phyloP scores from a whole-genome alignment of 2,888 invertebrate species.

The Acleris laterana region DNA sequence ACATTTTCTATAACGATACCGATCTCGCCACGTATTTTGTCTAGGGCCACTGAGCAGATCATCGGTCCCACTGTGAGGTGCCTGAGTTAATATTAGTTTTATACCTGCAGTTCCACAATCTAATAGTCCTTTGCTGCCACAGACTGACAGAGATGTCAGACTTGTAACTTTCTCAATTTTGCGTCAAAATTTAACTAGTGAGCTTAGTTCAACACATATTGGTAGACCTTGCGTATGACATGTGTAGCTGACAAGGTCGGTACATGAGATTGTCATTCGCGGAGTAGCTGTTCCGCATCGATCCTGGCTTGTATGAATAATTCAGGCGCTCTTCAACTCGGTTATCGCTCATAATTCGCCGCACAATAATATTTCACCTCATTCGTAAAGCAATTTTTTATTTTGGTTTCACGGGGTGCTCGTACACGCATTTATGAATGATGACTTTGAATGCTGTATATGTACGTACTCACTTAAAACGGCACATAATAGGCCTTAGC shows the following conservation, averaged over 20 bases:
- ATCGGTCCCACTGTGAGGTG: too few relatives aligned
- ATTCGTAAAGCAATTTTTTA: conserved; percentile 40
- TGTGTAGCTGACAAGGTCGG: conserved; percentile 19
- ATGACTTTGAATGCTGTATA: background rate
- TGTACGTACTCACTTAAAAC: background rate
- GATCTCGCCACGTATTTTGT: too few relatives aligned
- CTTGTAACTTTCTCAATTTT: too few relatives aligned
- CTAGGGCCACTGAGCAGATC: too few relatives aligned
- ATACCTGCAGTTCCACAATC: too few relatives aligned
- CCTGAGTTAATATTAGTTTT: too few relatives aligned
- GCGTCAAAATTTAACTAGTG: too few relatives aligned
- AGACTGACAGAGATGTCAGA: too few relatives aligned
- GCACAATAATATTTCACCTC: conserved; percentile 45
- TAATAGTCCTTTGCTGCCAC: too few relatives aligned
- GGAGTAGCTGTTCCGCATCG: conserved; percentile 41
- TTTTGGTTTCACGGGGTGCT: conserved; percentile 21
- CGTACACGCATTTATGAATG: conserved; percentile 4
- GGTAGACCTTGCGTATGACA: conserved; percentile 6
- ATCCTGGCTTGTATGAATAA: conserved; percentile 45
- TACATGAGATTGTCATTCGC: conserved; percentile 30
- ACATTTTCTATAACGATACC: too few relatives aligned
- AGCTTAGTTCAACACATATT: background rate
- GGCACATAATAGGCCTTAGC: too few relatives aligned
- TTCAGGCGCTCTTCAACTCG: conserved; percentile 48
- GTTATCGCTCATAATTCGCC: conserved; percentile 56